Evolutionary conservation across 2,113 vertebrate genomes (phyloP), one percentile per base, ranked within the genome.

Genomic region (Ellobius talpinus): DNA sequence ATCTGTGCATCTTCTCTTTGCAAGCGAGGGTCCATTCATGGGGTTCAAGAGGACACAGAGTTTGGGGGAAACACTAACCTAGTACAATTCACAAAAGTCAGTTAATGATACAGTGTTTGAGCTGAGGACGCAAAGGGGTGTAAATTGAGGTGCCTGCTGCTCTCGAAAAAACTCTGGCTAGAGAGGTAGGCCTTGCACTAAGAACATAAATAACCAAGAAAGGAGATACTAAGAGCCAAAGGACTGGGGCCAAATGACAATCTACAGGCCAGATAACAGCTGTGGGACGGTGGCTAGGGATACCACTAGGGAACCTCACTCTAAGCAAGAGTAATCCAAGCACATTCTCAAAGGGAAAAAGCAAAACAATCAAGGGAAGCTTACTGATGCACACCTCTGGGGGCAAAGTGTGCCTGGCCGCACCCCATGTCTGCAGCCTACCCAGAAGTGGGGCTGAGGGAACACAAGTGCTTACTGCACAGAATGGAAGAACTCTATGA

Each of bases 151-250:
- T 29, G 24, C 65, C 24, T 81, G 50, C 19, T 81, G n/a, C 19
- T 58, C 72, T 93, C 76, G 81, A 81, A 90, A 74, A 68, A 88
- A 78, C 10, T 77, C 42, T 70, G 45, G 17, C 70, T 94, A 74
- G 17, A 79, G 55, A 89, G 33, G 63, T 47, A 74, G 26, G 45
- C 13, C 29, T 82, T 93, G 26, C 13, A 87, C n/a, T 81, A 33
- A 66, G 58, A 90, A 90, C 21, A 45, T 52, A 86, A 73, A 24
- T 39, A 90, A 85, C 61, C 17, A 93, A 78, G 86, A 77, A 16
- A 77, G 87, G 68, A 85, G 87, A 78, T 66, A 47, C 84, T 87
- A 90, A 68, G 7, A 72, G n/a, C 74, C 93, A 94, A 87, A 21
- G 73, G 52, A 45, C n/a, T 58, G 33, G 63, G 31, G 36, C 73